Base-by-base conservation (phyloP, 2,797 vertebrate genomes). In the Microcaecilia unicolor region DNA sequence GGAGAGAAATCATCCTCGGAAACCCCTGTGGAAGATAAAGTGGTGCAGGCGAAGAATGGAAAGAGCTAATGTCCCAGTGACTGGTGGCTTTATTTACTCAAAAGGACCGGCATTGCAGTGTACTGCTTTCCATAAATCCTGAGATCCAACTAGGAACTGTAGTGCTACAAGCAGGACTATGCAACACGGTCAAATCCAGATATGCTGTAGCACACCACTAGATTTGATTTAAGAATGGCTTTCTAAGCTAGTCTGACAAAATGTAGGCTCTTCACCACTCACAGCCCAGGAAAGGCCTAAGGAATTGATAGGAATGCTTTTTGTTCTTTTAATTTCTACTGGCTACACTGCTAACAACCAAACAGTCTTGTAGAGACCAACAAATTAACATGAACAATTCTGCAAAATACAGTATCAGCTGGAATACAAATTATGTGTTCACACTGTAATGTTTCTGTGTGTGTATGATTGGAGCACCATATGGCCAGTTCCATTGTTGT, bases 1-100 rank as follows among this genome's bases (percentile, higher is more conserved):
- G 74, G 74, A 49, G 74, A 79, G 56, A 34, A 61, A 3, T 55
- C 72, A 4, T 64, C 74, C 25, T 55, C 74, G 22, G 67, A 70
- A 44, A 31, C 64, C 19, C 43, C 55, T 17, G 60, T 60, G 48
- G 66, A 67, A 43, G 38, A 55, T 36, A 44, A 70, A 46, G 79
- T n/a, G n/a, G n/a, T n/a, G n/a, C n/a, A n/a, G n/a, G n/a, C n/a
- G n/a, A n/a, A n/a, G 54, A 63, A 41, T 55, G 48, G 60, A 50
- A 35, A 6, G 27, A 43, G n/a, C 4, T 11, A 14, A 42, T 18
- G n/a, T 20, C 37, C 6, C 46, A 29, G 41, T 31, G 34, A 54
- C 29, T 59, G 30, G 20, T 55, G 44, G 36, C 19, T 43, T 62
- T 46, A 33, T 18, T 31, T n/a, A 30, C 38, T 29, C 28, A 13